Evolutionary conservation across 2,113 vertebrate genomes (phyloP).

Genomic region (Rafetus swinhoei): DNA sequence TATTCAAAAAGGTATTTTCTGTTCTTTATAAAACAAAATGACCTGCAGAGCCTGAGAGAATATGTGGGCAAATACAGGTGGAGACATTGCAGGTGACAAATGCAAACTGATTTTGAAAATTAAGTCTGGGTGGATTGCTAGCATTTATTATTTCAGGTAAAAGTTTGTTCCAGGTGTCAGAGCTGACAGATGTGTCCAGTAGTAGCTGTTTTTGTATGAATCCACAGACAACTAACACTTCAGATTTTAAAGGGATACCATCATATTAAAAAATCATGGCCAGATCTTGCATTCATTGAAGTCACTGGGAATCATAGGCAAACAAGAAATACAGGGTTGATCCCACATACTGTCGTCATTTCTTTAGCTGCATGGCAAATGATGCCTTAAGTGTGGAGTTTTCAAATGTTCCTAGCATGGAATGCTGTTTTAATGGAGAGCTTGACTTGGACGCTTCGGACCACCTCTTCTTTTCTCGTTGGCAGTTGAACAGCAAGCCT

Average conservation of each 20-base stretch:
- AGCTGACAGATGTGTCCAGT: neutral
- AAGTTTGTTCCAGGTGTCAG: neutral
- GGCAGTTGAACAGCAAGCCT: neutral
- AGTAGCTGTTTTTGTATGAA: neutral
- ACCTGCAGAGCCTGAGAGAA: neutral
- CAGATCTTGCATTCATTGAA: neutral
- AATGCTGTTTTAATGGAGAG: neutral
- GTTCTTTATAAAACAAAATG: neutral
- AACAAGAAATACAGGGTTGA: neutral
- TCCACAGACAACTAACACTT: neutral
- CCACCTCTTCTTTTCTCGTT: neutral
- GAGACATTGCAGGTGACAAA: neutral
- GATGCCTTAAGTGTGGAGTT: neutral
- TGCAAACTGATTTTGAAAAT: neutral
- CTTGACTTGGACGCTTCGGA: neutral
- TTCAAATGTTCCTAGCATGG: neutral
- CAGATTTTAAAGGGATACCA: neutral
- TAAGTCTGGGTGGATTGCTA: neutral
- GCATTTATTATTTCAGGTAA: neutral
- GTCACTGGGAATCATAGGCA: neutral
- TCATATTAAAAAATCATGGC: neutral
- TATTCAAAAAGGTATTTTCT: neutral
- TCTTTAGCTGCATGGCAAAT: neutral
- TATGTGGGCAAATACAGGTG: accelerated
- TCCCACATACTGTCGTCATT: neutral